A percentile compares a stretch with the other conserved stretches of the same genome.
Evolutionary conservation across 2,888 invertebrate genomes (phyloP).

Genomic region (Odontothrips loti): DNA sequence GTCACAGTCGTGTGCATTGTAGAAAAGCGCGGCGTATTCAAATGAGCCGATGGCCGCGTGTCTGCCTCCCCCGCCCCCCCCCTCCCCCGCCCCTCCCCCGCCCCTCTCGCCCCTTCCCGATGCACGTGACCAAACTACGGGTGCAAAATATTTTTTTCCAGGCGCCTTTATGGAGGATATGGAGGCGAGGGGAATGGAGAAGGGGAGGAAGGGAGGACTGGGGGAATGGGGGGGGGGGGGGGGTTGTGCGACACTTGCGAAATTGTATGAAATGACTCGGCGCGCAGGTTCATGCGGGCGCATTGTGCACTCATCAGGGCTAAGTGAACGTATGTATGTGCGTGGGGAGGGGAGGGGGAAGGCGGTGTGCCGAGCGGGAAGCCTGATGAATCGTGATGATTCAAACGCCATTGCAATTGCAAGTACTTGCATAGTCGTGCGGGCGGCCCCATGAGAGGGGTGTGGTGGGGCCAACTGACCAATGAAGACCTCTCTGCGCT

Average conservation of each 20-base stretch:
- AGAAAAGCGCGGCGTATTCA: too few species aligned
- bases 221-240: background rate
- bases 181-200: background rate
- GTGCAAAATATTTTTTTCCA: background rate
- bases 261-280: conserved; percentile 18
- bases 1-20: background rate
- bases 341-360: background rate
- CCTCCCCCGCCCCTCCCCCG: background rate
- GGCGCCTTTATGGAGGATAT: background rate
- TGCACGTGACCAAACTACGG: background rate
- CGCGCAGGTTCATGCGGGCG: conserved; percentile 1
- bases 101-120: background rate
- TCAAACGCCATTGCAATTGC: conserved; percentile 24
- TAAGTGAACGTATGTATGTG: background rate
- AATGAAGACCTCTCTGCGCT: background rate
- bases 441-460: background rate
- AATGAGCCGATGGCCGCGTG: too few species aligned
- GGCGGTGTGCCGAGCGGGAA: background rate
- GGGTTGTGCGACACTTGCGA: conserved; percentile 7
- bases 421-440: background rate
- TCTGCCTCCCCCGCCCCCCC: background rate
- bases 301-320: conserved; percentile 21
- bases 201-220: background rate
- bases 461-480: background rate
- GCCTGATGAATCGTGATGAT: conserved; percentile 10